Percentiles rank a stretch among this genome's conserved stretches.
phyloP scores from a whole-genome alignment of 2,888 invertebrate genomes.

The Tromatobia lineatoria region DNA sequence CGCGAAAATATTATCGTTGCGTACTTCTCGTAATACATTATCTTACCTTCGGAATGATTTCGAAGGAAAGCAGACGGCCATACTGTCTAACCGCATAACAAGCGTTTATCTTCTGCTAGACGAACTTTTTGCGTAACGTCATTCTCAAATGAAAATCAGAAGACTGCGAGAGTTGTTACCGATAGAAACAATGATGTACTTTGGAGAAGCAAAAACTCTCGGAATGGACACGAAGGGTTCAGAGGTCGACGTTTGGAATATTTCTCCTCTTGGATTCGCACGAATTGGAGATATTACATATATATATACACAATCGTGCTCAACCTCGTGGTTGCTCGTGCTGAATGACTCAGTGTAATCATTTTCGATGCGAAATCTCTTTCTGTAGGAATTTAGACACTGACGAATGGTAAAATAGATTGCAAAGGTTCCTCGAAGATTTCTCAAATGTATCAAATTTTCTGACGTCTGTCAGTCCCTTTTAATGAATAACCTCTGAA shows the following conservation, averaged over 20 bases:
- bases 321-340: neutral
- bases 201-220: neutral
- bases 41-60: slow-evolving; percentile 72
- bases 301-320: neutral
- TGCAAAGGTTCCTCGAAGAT: too few species aligned
- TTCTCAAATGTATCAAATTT: too few species aligned
- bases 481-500: too few species aligned
- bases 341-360: neutral
- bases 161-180: neutral
- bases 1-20: slow-evolving; percentile 38
- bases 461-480: too few species aligned
- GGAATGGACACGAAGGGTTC: neutral
- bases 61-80: slow-evolving; percentile 70
- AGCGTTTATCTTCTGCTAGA: slow-evolving; percentile 49
- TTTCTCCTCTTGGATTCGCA: neutral
- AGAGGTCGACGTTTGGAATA: neutral
- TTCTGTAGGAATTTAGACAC: neutral
- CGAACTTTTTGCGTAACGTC: neutral
- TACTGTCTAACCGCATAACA: slow-evolving; percentile 57
- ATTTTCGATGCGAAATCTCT: neutral
- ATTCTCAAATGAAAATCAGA: neutral
- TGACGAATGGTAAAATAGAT: slow-evolving; percentile 10
- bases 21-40: slow-evolving; percentile 31
- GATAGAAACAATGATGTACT: neutral
- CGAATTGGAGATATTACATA: neutral